A percentile compares a stretch with the other conserved stretches of the same genome.
phyloP scores from a whole-genome alignment of 2,113 vertebrate genomes.

The Phasianus colchicus region DNA sequence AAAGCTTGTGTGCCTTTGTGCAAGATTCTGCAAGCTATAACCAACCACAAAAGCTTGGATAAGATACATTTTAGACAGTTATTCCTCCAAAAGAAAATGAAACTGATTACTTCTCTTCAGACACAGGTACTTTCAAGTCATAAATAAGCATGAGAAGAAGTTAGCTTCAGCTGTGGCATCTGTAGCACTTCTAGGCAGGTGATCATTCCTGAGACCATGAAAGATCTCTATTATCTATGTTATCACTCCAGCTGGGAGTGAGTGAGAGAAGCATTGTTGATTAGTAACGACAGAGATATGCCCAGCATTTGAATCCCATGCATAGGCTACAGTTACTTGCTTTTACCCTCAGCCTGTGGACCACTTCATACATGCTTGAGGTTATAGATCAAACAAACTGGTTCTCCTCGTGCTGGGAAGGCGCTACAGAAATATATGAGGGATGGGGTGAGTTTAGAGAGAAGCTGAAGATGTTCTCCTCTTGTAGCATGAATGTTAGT shows the following conservation, averaged over 20 bases:
- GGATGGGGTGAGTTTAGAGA: background rate
- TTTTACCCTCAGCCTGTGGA: background rate
- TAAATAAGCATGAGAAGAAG: background rate
- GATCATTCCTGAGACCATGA: background rate
- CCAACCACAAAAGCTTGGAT: background rate
- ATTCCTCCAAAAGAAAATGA: background rate
- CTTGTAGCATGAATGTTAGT: background rate
- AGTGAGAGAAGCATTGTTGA: background rate
- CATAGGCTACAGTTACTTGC: background rate
- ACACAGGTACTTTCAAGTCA: background rate
- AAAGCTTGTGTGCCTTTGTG: background rate
- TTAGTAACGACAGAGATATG: background rate
- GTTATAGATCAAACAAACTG: background rate
- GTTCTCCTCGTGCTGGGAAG: background rate
- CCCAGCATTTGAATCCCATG: background rate
- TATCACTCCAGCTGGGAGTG: background rate
- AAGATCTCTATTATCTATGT: background rate
- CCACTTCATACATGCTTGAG: background rate
- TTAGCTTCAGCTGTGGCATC: background rate
- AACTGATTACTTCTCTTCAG: background rate
- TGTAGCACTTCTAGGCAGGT: background rate
- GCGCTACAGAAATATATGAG: background rate
- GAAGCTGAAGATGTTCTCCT: background rate
- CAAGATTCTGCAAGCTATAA: background rate
- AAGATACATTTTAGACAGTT: background rate